Evolutionary conservation across 2,888 invertebrate genomes (phyloP).

Genomic region (Limnephilus rhombicus): DNA sequence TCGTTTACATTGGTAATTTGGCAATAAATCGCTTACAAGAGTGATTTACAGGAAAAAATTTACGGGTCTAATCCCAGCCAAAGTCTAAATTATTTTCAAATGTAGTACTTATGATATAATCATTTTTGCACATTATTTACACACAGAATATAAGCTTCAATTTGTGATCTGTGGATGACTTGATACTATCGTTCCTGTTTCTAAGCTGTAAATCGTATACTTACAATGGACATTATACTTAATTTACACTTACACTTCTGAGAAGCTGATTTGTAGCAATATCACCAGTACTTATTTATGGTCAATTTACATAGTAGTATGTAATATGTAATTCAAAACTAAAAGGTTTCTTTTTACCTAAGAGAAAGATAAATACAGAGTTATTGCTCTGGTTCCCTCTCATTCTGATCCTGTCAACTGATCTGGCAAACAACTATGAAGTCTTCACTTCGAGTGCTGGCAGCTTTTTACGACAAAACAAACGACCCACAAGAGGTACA

Average conservation of each 20-base stretch:
- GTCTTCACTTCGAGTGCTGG: neutral
- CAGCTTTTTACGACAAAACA: neutral
- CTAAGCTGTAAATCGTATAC: conserved; percentile 39
- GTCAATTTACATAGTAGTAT: neutral
- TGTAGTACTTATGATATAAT: conserved; percentile 4
- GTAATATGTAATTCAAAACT: neutral
- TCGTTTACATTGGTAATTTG: too few relatives aligned
- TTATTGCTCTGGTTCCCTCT: neutral
- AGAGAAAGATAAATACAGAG: neutral
- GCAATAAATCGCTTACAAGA: too few relatives aligned
- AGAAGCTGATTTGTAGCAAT: neutral
- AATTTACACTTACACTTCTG: neutral
- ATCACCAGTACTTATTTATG: neutral
- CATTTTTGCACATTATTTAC: neutral
- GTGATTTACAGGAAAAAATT: too few relatives aligned
- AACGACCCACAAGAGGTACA: neutral
- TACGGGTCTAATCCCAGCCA: too few relatives aligned
- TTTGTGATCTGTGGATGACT: conserved; percentile 16
- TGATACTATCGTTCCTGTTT: conserved; percentile 22
- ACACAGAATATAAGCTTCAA: conserved; percentile 25
- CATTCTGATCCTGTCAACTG: neutral
- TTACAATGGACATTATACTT: neutral
- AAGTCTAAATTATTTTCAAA: neutral
- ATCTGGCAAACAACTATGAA: neutral
- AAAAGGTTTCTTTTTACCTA: neutral